phyloP scores from a whole-genome alignment of 2,888 invertebrate species.

The Rotaria macrura region DNA sequence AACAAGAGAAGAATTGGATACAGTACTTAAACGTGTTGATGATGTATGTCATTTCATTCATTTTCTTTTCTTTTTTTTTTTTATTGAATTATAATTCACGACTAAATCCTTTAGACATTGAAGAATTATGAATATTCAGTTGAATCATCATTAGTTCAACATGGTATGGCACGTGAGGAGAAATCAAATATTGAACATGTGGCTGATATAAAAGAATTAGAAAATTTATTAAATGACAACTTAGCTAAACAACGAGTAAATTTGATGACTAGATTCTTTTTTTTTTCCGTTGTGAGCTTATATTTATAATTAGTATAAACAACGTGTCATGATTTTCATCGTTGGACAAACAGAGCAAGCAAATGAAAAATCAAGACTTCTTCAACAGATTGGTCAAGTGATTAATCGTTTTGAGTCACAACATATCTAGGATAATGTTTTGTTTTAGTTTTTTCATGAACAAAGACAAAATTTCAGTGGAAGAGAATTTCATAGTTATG shows the following conservation, averaged over 20 bases:
- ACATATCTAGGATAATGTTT: no score
- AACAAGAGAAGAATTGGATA: conserved; percentile 45
- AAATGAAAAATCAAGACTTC: conserved; percentile 9
- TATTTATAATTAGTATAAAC: conserved; percentile 33
- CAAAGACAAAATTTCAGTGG: conserved; percentile 28
- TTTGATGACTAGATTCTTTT: neutral
- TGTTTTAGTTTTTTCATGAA: conserved; percentile 27
- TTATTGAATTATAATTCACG: neutral
- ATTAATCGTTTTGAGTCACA: no score
- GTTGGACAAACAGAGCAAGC: conserved; percentile 27
- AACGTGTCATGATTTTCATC: conserved; percentile 29
- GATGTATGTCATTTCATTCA: conserved; percentile 36
- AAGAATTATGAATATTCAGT: conserved; percentile 22
- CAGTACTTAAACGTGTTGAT: conserved; percentile 45
- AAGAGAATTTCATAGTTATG: conserved; percentile 6
- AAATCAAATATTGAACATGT: conserved; percentile 21
- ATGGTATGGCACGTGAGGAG: neutral
- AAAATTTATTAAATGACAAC: conserved; percentile 29
- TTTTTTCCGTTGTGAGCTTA: no score
- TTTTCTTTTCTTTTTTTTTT: neutral
- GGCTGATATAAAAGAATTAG: conserved; percentile 28
- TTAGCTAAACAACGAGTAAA: conserved; percentile 19
- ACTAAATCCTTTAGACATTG: conserved; percentile 18
- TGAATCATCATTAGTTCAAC: conserved; percentile 18
- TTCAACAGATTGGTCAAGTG: conserved; percentile 26